phyloP scores from a whole-genome alignment of 2,888 invertebrate genomes.

The Platycheirus albimanus region DNA sequence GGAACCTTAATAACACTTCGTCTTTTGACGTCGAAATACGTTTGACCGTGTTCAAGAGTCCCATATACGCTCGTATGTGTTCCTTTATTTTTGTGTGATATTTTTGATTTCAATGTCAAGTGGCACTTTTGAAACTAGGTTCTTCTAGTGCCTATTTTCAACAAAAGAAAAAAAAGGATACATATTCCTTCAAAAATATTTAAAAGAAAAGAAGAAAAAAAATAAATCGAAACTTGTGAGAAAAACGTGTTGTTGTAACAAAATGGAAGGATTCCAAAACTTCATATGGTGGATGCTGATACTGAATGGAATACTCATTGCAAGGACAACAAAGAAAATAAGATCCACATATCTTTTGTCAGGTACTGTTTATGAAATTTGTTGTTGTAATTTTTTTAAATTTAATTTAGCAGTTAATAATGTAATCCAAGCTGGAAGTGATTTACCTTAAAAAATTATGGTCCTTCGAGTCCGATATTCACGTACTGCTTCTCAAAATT shows the following conservation, averaged over 20 bases:
- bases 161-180: conserved; percentile 30
- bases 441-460: too few species aligned
- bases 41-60: too few species aligned
- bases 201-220: conserved; percentile 21
- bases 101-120: conserved; percentile 65
- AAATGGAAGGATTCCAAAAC: conserved; percentile 81
- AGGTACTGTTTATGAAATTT: conserved; percentile 37
- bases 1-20: neutral
- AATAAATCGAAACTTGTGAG: conserved; percentile 18
- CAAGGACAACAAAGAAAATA: conserved; percentile 68
- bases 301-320: conserved; percentile 80
- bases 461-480: too few species aligned
- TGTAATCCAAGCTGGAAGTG: too few species aligned
- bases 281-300: conserved; percentile 79
- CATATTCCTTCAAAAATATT: conserved; percentile 16
- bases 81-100: conserved; percentile 17
- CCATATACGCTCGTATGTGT: conserved; percentile 1
- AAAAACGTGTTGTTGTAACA: conserved; percentile 25
- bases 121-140: conserved; percentile 38
- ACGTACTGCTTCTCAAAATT: too few species aligned
- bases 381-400: conserved; percentile 8
- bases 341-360: conserved; percentile 26
- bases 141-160: conserved; percentile 27
- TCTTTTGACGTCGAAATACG: too few species aligned
- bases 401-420: too few species aligned